Evolutionary conservation across 2,797 vertebrate genomes (phyloP), one percentile per base, ranked within the genome.

Genomic region (Limosa lapponica): DNA sequence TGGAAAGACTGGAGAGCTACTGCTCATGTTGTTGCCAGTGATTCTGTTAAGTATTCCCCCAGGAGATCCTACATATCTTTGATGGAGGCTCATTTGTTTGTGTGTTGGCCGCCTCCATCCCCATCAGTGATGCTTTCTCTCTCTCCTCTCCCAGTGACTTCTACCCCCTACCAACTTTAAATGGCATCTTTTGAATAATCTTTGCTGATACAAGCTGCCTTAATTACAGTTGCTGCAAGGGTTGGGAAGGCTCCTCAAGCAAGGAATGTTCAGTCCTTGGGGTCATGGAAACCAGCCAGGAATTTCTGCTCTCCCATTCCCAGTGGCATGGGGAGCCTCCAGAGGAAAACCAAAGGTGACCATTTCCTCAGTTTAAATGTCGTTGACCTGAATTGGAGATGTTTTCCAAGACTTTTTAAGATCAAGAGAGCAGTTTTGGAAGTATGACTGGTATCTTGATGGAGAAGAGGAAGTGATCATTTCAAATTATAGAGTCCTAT

Each of bases 251-350:
- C 51, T 95, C 78, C 82, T 92, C 83, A 90, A 77, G 84, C 70
- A 89, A 89, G 49, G 84, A 93, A 85, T 89, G 90, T 89, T 93
- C 74, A 82, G 84, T 89, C 74, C 69, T 85, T 89, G 61, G 65
- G 94, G 94, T 95, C 89, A 27, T 95, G 96, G 96, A 97, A 95
- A 89, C 65, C 71, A 95, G 88, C 94, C 95, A 96, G 94, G 92
- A 97, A 95, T 93, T 92, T 96, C 69, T 95, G 92, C 13, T 96
- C 71, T 97, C 88, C 71, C 92, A 81, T 94, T 93, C 95, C 95
- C 96, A 97, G 54, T 71, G 86, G 93, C 57, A 92, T 23, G 57
- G 82, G 55, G 67, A 95, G 49, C 78, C 72, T 37, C 0, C 72
- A 95, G 88, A 95, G 65, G 30, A 94, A 77, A 95, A 96, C 51